Base-by-base conservation (phyloP, 1,140 invertebrate genomes). In the Drosophila pseudoananassae region DNA sequence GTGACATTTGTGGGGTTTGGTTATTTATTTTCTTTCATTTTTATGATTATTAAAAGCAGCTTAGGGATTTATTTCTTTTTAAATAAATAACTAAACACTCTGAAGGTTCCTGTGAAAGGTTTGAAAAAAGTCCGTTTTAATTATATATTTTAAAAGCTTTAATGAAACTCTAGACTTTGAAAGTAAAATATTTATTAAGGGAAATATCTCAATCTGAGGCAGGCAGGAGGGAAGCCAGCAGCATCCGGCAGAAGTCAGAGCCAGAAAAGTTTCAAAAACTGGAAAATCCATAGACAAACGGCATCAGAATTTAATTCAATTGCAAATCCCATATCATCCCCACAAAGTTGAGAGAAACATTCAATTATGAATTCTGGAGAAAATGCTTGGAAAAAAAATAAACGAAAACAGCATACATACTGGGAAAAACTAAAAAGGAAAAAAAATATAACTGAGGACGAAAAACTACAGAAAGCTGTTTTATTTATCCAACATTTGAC, bases 401-500 rank as follows among this genome's bases (percentile, higher is more conserved):
- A 14, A 20, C 20, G 10, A 12, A 20, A 29, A 61, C 38, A 43
- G 14, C 38, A 43, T 5, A 27, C 25, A 27, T 5, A 27, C 6
- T 5, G 25, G 33, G 12, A 10, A 54, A 29, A 33, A 52, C 7
- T 15, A 31, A 33, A 40, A 27, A 23, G 6, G 25, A 27, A 7
- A 5, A 5, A 27, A 7, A n/a, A 27, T 12, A 17, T 4, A 23
- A 31, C 29, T 33, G n/a, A 31, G 8, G 17, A 45, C 17, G 47
- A 61, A 64, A 49, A 74, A 74, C 70, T 64, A 74, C 59, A 57
- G 52, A 69, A 84, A 56, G 65, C 47, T 68, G 83, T 84, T 76
- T 85, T 85, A 76, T 84, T 79, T 76, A 64, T 59, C 47, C 51
- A 78, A 53, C 60, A 78, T 78, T 74, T 78, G 59, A 78, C 76